phyloP scores from a whole-genome alignment of 2,797 vertebrate genomes.

The Pseudomugil tenellus region DNA sequence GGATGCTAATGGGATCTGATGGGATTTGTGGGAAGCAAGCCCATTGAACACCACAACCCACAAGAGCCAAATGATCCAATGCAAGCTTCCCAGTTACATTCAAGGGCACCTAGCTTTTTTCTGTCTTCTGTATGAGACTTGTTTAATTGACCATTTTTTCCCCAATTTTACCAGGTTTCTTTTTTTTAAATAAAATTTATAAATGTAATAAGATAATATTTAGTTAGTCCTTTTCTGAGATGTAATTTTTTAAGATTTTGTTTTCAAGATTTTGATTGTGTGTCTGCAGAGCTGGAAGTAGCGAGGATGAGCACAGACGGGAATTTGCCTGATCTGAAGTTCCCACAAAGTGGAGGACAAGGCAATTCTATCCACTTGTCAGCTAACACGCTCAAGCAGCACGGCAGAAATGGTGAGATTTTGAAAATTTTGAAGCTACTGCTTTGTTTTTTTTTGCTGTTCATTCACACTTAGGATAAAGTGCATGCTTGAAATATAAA shows the following conservation, averaged over 20 bases:
- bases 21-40: neutral
- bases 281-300: conserved; percentile 92
- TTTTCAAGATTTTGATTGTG: too few relatives aligned
- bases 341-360: conserved; percentile 91
- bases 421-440: neutral
- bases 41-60: neutral
- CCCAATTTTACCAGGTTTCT: neutral
- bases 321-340: conserved; percentile 93
- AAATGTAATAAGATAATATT: neutral
- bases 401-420: conserved; percentile 93
- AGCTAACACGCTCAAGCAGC: conserved; percentile 95
- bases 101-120: neutral
- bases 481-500: neutral
- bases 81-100: neutral
- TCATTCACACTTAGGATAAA: conserved; percentile 3
- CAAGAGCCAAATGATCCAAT: neutral
- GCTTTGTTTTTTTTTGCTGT: neutral
- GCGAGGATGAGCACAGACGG: conserved; percentile 97
- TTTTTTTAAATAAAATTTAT: too few relatives aligned
- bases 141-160: neutral
- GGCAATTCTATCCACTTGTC: conserved; percentile 95
- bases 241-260: neutral
- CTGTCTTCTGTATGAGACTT: neutral
- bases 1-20: neutral
- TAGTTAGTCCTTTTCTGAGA: neutral